Percentiles rank a stretch among this genome's conserved stretches.
Conservation (phyloP, 2,113 vertebrate species). For the Phylloscopus trochiloides region DNA sequence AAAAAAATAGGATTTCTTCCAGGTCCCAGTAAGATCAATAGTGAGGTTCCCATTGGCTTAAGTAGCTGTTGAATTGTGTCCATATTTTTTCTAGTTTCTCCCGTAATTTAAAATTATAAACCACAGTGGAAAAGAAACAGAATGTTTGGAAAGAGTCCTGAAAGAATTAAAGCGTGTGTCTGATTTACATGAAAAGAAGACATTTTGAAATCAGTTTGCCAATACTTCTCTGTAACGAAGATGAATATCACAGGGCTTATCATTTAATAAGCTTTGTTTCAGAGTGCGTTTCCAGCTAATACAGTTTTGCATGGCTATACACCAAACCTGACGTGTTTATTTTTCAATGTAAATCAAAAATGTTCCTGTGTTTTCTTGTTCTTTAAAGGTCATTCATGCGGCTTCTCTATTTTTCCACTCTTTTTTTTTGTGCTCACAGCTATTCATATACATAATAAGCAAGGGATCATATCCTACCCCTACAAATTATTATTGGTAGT, state of each 20-base stretch:
- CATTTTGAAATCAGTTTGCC: background rate
- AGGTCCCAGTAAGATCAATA: background rate
- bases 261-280: constrained; percentile 1
- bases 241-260: constrained; percentile 26
- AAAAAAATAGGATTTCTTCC: background rate
- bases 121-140: background rate
- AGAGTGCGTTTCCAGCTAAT: constrained; percentile 32
- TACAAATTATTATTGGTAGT: background rate
- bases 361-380: background rate
- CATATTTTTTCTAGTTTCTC: background rate
- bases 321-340: background rate
- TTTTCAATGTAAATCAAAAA: constrained; percentile 48
- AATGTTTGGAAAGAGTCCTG: background rate
- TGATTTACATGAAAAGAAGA: background rate
- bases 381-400: background rate
- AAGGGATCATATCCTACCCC: background rate
- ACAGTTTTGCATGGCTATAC: constrained; percentile 43
- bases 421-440: background rate
- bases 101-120: background rate
- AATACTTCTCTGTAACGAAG: constrained; percentile 35
- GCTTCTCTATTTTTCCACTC: background rate
- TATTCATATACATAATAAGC: background rate
- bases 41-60: background rate
- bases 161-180: background rate
- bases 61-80: background rate